These are phyloP conservation scores for Acanthurus lineatus DNA, from an alignment of 2,797 vertebrate genomes.

Conservation along the genomic window DNA sequence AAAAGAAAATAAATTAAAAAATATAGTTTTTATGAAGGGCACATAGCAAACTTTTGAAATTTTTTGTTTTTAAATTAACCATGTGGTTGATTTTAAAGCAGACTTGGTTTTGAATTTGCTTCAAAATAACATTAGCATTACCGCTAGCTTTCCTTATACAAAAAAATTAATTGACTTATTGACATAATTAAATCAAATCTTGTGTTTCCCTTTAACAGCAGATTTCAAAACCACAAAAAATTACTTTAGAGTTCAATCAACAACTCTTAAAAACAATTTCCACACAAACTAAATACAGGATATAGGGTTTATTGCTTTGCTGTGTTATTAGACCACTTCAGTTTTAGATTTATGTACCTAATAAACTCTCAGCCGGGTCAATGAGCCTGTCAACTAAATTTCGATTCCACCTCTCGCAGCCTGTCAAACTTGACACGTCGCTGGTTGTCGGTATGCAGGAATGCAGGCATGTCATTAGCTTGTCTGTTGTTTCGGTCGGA, in stretches of 20 bases:
- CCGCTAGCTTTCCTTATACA: too few relatives aligned
- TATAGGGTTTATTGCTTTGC: background rate
- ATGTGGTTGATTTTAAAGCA: too few relatives aligned
- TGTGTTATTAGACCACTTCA: background rate
- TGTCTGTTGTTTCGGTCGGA: conserved; percentile 15
- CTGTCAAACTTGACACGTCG: conserved; percentile 11
- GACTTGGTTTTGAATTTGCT: too few relatives aligned
- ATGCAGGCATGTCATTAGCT: conserved; percentile 21
- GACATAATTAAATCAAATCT: background rate
- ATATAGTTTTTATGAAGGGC: too few relatives aligned
- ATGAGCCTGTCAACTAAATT: conserved; percentile 6
- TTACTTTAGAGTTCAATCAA: background rate
- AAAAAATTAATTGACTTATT: too few relatives aligned
- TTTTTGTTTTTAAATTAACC: too few relatives aligned
- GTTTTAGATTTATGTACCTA: background rate
- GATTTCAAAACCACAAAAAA: too few relatives aligned
- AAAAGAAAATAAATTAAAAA: too few relatives aligned
- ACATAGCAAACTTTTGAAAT: too few relatives aligned
- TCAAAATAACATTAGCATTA: too few relatives aligned
- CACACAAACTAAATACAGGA: background rate
- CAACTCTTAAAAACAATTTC: background rate
- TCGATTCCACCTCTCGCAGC: background rate
- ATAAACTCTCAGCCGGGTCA: background rate
- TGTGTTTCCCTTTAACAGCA: background rate
- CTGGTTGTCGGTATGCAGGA: conserved; percentile 33